Evolutionary conservation across 2,888 invertebrate species (phyloP), one percentile per base, ranked within the genome.

Genomic region (Trichacis sp.): DNA sequence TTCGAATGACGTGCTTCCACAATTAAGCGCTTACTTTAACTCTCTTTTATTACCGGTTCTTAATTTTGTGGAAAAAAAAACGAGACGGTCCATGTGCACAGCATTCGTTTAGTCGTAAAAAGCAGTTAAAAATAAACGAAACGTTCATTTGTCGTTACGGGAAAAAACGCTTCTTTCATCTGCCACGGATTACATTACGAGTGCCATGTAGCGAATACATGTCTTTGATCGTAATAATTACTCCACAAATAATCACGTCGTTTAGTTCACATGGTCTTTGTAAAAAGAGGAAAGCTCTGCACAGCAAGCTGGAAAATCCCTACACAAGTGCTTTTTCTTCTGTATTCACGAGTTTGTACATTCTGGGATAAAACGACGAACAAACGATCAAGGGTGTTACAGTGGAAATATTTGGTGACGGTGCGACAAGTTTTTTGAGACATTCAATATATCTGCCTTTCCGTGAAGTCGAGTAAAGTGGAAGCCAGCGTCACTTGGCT

Each of bases 341-440:
- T 2, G n/a, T 11, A 14, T 40, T 20, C 19, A 46, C 30, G 52
- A 56, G 29, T 54, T 57, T 62, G 38, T 58, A 24, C 54, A 53
- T 58, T 58, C 42, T 11, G 55, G 19, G 40, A 1, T 12, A n/a
- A 14, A 33, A 24, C 20, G 1, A 15, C 56, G 60, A 65, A 60
- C 60, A 65, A 60, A 66, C 14, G 60, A 64, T 71, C 71, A 57
- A 66, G 69, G 71, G 70, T 77, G 78, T 81, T 75, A 75, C 79
- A 30, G 43, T 48, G 54, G 19, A 63, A 49, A 54, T 65, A 59
- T 57, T 60, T 59, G 59, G 68, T 59, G 64, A 61, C 58, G 48
- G 49, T 74, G 77, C 76, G 79, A 77, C 78, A 77, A 81, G 76
- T 82, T 81, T 81, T 81, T 82, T 76, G 65, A 69, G 71, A 69